Evolutionary conservation across 2,888 invertebrate species (phyloP).

Genomic region (Eristalis tenax): DNA sequence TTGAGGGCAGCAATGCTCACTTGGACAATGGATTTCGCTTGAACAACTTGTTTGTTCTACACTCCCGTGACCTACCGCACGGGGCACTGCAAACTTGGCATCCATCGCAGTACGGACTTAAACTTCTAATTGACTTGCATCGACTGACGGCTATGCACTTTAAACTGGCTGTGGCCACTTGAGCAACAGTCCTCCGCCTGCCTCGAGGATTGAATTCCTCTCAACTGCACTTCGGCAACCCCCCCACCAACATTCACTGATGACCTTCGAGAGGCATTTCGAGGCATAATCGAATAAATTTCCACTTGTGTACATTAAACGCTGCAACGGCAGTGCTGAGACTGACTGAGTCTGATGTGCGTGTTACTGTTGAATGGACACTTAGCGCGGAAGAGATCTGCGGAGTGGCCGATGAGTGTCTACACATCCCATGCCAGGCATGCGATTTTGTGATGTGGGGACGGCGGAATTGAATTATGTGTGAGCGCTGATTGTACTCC

Average conservation of each 20-base stretch:
- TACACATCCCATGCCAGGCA: not conserved
- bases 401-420: conserved; percentile 4
- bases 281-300: conserved; percentile 28
- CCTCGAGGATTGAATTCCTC: not conserved
- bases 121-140: no score
- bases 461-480: conserved; percentile 10
- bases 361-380: not conserved
- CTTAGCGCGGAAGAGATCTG: conserved; percentile 15
- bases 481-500: not conserved
- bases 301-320: not conserved
- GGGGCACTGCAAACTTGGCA: no score
- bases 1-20: no score
- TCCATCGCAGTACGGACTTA: no score
- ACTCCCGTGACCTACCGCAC: no score
- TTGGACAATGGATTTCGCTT: no score
- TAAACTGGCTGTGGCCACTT: no score
- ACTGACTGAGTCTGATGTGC: no score
- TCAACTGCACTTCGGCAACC: not conserved
- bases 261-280: conserved; percentile 9
- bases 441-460: conserved; percentile 19
- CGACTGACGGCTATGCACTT: no score
- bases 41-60: no score
- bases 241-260: not conserved
- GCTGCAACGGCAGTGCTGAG: not conserved
- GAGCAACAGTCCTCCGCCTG: no score